A percentile compares a stretch with the other conserved stretches of the same genome.
Evolutionary conservation across 2,888 invertebrate species (phyloP).

Genomic region (Polymixis lichenea): DNA sequence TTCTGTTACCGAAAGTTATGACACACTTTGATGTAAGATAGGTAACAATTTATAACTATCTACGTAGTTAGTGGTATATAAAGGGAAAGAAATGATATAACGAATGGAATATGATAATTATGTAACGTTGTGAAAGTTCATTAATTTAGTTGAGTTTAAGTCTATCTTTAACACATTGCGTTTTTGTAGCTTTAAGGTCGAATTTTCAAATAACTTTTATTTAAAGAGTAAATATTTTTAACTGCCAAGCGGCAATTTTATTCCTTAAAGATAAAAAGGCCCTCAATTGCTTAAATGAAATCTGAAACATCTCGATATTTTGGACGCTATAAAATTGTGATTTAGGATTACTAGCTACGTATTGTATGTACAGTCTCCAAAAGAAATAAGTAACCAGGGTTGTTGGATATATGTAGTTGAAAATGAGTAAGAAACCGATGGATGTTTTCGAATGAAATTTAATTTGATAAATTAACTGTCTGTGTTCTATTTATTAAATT

Average conservation of each 20-base stretch:
- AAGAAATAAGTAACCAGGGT: no score
- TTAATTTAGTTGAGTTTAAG: conserved; percentile 38
- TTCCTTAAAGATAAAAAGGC: no score
- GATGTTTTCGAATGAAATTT: no score
- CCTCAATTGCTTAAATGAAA: not conserved
- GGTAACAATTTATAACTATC: conserved; percentile 45
- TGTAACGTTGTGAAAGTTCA: conserved; percentile 37
- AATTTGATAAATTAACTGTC: no score
- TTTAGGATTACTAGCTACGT: not conserved
- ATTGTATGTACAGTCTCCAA: not conserved
- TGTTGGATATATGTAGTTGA: no score
- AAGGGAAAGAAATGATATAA: conserved; percentile 27
- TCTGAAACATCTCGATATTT: not conserved
- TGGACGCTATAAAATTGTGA: no score
- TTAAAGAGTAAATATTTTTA: not conserved
- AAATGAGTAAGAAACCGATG: no score
- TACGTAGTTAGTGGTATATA: conserved; percentile 18
- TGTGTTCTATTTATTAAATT: no score
- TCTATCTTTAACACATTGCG: conserved; percentile 8
- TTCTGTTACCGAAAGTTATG: conserved; percentile 58
- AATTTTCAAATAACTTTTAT: not conserved
- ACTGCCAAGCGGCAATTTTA: no score
- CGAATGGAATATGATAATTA: conserved; percentile 43
- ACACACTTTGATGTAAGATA: conserved; percentile 57
- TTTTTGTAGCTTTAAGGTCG: not conserved